Conservation (phyloP, 2,797 vertebrate species). For the Gouania willdenowi region DNA sequence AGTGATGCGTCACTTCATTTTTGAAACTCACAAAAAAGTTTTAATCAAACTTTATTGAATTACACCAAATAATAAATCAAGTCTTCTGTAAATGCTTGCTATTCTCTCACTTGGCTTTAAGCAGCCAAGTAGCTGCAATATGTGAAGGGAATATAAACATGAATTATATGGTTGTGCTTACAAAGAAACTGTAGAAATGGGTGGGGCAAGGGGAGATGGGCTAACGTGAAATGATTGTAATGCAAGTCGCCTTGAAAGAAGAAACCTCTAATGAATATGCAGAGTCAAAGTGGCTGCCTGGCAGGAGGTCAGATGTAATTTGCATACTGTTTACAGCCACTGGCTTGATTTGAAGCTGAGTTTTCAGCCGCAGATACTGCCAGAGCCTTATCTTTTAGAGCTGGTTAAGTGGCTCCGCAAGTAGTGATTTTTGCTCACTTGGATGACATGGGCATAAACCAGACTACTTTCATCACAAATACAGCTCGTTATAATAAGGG, state of each 20-base stretch:
- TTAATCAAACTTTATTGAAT: constrained; percentile 11
- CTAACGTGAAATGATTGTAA: constrained; percentile 59
- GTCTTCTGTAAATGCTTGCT: constrained; percentile 23
- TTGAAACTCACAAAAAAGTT: too few relatives aligned
- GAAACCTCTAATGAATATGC: constrained; percentile 55
- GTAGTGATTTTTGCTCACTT: constrained; percentile 28
- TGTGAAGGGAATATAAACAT: constrained; percentile 48
- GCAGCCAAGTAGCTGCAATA: constrained; percentile 27
- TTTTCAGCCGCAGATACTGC: constrained; percentile 39
- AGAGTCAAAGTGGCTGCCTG: constrained; percentile 53
- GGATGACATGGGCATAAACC: constrained; percentile 7
- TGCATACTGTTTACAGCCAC: constrained; percentile 63
- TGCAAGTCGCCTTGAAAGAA: constrained; percentile 39
- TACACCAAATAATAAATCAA: constrained; percentile 21
- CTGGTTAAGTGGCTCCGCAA: constrained; percentile 25
- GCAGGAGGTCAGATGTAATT: constrained; percentile 55
- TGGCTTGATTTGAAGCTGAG: constrained; percentile 53
- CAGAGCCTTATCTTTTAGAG: constrained; percentile 31
- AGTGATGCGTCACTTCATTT: too few relatives aligned
- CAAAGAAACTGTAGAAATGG: constrained; percentile 29
- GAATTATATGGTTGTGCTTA: constrained; percentile 47
- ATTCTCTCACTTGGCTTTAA: constrained; percentile 5
- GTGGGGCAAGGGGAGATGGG: constrained; percentile 3
- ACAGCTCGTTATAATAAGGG: too few relatives aligned
- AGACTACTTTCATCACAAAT: constrained; percentile 2